phyloP scores from a whole-genome alignment of 1,140 invertebrate species.

The Cataglyphis hispanica region DNA sequence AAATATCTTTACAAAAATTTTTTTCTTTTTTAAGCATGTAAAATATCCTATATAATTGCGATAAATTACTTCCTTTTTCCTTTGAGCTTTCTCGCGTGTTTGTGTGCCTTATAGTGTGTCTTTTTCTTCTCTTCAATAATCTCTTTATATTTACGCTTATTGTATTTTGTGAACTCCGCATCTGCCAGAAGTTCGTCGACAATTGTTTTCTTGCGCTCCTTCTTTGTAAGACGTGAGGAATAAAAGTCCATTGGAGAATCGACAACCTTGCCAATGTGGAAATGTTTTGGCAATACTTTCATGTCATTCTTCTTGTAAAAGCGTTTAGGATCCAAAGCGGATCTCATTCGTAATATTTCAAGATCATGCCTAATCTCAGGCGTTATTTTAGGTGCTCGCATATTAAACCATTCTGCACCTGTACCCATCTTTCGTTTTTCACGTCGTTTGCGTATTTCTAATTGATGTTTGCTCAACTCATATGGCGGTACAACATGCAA shows the following conservation, averaged over 20 bases:
- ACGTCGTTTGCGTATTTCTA: conserved; percentile 87
- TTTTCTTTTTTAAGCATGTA: not conserved
- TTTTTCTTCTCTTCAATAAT: conserved; percentile 92
- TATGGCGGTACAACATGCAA: conserved; percentile 88
- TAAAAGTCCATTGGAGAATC: conserved; percentile 92
- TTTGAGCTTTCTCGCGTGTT: conserved; percentile 86
- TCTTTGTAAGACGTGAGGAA: conserved; percentile 92
- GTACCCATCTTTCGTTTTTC: conserved; percentile 91
- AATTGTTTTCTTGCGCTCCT: conserved; percentile 94
- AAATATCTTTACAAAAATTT: not conserved
- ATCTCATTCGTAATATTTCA: conserved; percentile 95
- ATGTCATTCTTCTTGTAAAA: conserved; percentile 98
- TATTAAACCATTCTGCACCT: conserved; percentile 94
- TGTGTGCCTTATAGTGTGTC: conserved; percentile 87
- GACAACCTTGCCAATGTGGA: conserved; percentile 92
- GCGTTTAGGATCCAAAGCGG: conserved; percentile 95
- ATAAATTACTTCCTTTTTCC: conserved; percentile 80
- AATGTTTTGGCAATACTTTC: conserved; percentile 95
- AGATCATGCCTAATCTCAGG: conserved; percentile 95
- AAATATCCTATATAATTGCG: not conserved
- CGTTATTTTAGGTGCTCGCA: conserved; percentile 95
- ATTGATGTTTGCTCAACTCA: conserved; percentile 87
- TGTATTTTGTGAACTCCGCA: conserved; percentile 94
- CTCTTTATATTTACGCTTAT: conserved; percentile 94
- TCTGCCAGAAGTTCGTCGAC: conserved; percentile 97